These are phyloP conservation scores for Nyctibius grandis DNA, from an alignment of 2,797 vertebrate genomes.

Conservation along the genomic window DNA sequence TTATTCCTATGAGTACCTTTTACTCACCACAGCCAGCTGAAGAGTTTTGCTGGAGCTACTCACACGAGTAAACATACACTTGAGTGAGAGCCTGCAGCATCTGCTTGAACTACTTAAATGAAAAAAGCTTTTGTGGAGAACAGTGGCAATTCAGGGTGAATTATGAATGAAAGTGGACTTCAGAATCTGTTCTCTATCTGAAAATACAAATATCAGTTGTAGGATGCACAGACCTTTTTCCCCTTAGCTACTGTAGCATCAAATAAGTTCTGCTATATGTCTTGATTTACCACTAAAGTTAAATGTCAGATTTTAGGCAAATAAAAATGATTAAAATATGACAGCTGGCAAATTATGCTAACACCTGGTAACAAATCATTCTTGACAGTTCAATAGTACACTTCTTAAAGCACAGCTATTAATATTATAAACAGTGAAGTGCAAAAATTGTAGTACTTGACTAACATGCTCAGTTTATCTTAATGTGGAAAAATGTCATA, in stretches of 20 bases:
- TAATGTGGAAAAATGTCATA: constrained; percentile 59
- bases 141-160: not conserved
- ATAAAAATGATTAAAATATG: constrained; percentile 77
- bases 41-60: not conserved
- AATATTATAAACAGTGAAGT: constrained; percentile 71
- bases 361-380: constrained; percentile 78
- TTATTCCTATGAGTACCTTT: not conserved
- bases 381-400: constrained; percentile 70
- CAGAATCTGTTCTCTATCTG: not conserved
- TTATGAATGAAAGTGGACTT: constrained; percentile 21
- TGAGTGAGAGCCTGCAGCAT: not conserved
- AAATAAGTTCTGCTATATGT: constrained; percentile 59
- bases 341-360: constrained; percentile 76
- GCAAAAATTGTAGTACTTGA: constrained; percentile 46
- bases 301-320: constrained; percentile 71
- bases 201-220: constrained; percentile 11
- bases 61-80: not conserved
- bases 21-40: not conserved
- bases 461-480: constrained; percentile 62
- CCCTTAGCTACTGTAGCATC: constrained; percentile 19
- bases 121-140: constrained; percentile 1
- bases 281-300: constrained; percentile 73
- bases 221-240: not conserved
- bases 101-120: not conserved
- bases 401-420: constrained; percentile 72